Conservation (phyloP, 2,113 vertebrate genomes). For the Coreoperca whiteheadi region DNA sequence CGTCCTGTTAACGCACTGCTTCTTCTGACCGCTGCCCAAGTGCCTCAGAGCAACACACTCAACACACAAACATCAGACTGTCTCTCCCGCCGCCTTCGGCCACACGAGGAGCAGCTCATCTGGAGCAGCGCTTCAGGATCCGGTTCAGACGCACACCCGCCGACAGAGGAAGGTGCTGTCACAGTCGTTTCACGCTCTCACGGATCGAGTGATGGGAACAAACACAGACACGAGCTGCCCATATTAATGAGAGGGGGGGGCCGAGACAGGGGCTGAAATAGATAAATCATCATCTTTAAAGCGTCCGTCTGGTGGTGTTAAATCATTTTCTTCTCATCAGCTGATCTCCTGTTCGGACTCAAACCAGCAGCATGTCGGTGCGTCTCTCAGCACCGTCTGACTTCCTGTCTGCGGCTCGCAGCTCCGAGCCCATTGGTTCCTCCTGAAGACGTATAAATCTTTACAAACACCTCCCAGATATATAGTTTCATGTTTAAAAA, state of each 20-base stretch:
- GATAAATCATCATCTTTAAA: too few species aligned
- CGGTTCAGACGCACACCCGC: not conserved
- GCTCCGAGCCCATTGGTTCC: too few species aligned
- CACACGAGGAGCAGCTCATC: too few species aligned
- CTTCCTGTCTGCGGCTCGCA: too few species aligned
- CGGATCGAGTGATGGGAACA: not conserved
- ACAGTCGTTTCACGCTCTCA: not conserved
- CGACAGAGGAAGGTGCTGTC: not conserved
- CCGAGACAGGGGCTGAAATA: too few species aligned
- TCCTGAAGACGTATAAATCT: too few species aligned
- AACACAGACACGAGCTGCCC: not conserved
- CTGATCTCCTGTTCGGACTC: not conserved
- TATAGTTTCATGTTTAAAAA: too few species aligned
- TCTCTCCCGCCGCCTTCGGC: too few species aligned
- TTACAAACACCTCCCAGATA: too few species aligned
- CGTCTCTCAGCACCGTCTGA: too few species aligned
- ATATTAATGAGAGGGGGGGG: constrained; percentile 6
- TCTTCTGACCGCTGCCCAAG: not conserved
- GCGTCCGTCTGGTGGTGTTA: not conserved
- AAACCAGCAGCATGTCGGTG: too few species aligned
- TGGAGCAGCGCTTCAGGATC: too few species aligned
- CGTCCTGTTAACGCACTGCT: not conserved
- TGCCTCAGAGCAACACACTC: not conserved
- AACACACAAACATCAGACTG: not conserved
- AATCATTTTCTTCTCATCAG: not conserved